These are phyloP conservation scores for Blennius ocellaris DNA, from an alignment of 2,113 vertebrate genomes.

Conservation along the genomic window DNA sequence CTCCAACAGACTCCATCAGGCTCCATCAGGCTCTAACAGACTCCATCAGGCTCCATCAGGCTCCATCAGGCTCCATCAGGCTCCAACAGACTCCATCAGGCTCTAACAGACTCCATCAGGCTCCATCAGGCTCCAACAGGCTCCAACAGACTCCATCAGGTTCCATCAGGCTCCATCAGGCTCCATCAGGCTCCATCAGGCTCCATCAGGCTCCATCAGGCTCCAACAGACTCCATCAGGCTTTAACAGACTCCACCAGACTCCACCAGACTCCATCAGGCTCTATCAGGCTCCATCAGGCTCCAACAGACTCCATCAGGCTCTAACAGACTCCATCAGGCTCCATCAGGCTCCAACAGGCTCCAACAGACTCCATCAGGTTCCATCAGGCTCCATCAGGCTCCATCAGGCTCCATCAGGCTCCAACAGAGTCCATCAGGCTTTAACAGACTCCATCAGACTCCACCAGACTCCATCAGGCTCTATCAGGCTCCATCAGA, in stretches of 20 bases:
- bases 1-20: constrained; percentile 59
- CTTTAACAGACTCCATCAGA: constrained; percentile 59
- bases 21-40: too few relatives aligned
- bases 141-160: too few relatives aligned
- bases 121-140: too few relatives aligned
- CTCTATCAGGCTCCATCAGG: constrained; percentile 59
- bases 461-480: constrained; percentile 58
- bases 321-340: constrained; percentile 58
- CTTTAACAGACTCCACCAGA: too few relatives aligned
- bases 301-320: constrained; percentile 58
- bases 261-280: constrained; percentile 59
- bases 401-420: constrained; percentile 59
- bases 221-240: constrained; percentile 59
- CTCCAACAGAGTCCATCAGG: too few relatives aligned
- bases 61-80: constrained; percentile 59
- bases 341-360: too few relatives aligned
- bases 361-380: too few relatives aligned
- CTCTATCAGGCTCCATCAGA: constrained; percentile 59
- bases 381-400: constrained; percentile 59
- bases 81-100: constrained; percentile 58
- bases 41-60: constrained; percentile 59
- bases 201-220: constrained; percentile 59
- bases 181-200: constrained; percentile 59
- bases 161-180: constrained; percentile 59
- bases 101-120: constrained; percentile 58